Base-by-base conservation (phyloP, 2,113 vertebrate genomes). In the Benitochromis conjunctus region DNA sequence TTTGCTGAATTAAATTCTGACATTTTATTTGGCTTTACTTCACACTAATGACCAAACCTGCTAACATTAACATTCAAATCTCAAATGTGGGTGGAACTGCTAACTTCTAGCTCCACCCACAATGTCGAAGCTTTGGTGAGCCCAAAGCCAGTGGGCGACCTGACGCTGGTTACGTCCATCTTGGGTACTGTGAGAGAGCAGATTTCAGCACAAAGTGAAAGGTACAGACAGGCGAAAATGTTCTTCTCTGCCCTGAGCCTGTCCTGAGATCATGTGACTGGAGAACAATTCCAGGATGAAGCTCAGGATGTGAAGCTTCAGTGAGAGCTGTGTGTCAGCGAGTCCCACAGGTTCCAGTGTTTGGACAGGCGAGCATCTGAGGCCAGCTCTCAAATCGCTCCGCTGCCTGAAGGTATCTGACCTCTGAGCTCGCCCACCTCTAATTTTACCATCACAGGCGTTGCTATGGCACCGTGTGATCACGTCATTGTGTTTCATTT, bases 211-310 rank as follows among this genome's bases (percentile, higher is more conserved):
- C 24, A 74, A 29, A 16, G 0, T 74, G 38, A 74, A 74, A 4
- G 5, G 9, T 3, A 74, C 0, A 48, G 43, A 29, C 9, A 74
- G 7, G 43, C 18, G 19, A 19, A 16, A 8, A 46, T n/a, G 7
- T 57, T 43, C 18, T 19, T 5, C 21, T 43, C 5, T 13, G 24
- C 18, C 1, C 38, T 5, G 54, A 80, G 2, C 4, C 69, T 26
- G 29, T 38, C 11, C 29, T 4, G 3, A 7, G 29, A 8, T 11
- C 5, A 4, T 4, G n/a, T 24, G 34, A 86, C 41, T 4, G 60
- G 5, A 66, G 79, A 84, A 90, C 88, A 91, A 91, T 58, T 16
- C 4, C 81, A 84, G 91, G 86, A 92, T 84, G 55, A 16, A 11
- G 11, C 1, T 21, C 58, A 86, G 86, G 85, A 89, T 60, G 71